Evolutionary conservation across 2,797 vertebrate genomes (phyloP).

Genomic region (Acestrorhynchus altus): DNA sequence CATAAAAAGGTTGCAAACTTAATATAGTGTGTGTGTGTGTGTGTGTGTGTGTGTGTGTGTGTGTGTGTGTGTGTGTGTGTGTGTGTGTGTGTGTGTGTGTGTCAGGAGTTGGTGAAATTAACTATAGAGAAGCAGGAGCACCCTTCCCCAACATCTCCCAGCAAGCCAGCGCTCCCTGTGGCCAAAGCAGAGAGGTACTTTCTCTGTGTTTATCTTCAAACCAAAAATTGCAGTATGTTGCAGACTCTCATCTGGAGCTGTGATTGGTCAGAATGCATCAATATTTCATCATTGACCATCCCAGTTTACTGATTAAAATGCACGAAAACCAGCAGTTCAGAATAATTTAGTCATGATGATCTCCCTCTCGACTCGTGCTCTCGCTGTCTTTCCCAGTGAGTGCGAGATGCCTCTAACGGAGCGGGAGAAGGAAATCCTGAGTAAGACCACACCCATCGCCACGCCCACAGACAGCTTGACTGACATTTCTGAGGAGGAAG

Average conservation of each 20-base stretch:
- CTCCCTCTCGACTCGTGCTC: not conserved
- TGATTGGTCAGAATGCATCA: too few relatives aligned
- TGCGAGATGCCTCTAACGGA: constrained; percentile 86
- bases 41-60: not conserved
- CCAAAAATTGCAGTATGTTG: too few relatives aligned
- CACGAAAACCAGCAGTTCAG: too few relatives aligned
- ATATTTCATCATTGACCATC: too few relatives aligned
- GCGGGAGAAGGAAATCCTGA: constrained; percentile 88
- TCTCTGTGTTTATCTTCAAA: too few relatives aligned
- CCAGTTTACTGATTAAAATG: too few relatives aligned
- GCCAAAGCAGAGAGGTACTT: constrained; percentile 86
- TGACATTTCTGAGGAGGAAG: constrained; percentile 84
- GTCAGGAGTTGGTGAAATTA: constrained; percentile 93
- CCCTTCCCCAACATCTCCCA: constrained; percentile 90
- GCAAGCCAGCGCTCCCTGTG: constrained; percentile 85
- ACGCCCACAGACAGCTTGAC: constrained; percentile 77
- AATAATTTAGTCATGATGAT: too few relatives aligned
- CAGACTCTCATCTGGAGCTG: too few relatives aligned
- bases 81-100: constrained; percentile 47
- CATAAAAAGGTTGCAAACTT: not conserved
- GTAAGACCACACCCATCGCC: constrained; percentile 77
- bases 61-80: not conserved
- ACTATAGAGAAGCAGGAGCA: constrained; percentile 97
- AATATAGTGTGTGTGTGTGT: too few relatives aligned
- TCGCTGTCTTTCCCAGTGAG: constrained; percentile 69